Evolutionary conservation across 2,797 vertebrate species (phyloP).

Genomic region (Iguana delicatissima): DNA sequence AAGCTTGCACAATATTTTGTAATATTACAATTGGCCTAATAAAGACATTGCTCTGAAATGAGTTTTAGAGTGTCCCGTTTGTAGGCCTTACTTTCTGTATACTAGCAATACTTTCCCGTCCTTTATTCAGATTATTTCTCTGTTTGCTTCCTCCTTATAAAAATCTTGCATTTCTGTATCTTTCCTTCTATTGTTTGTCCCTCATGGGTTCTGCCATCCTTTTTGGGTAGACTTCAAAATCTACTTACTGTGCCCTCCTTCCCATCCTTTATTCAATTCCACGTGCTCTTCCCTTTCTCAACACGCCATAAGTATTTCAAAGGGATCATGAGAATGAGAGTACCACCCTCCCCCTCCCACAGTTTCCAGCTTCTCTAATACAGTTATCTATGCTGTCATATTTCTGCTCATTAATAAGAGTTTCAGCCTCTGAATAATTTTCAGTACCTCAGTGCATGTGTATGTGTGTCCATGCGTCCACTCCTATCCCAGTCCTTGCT

Average conservation of each 20-base stretch:
- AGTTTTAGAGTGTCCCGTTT: not conserved
- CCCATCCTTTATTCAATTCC: too few relatives aligned
- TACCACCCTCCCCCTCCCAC: too few relatives aligned
- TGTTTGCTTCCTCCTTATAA: not conserved
- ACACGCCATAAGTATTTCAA: not conserved
- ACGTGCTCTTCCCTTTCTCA: too few relatives aligned
- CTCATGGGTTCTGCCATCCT: not conserved
- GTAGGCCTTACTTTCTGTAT: not conserved
- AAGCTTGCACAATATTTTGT: not conserved
- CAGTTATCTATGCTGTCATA: not conserved
- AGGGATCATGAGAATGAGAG: not conserved
- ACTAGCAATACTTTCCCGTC: not conserved
- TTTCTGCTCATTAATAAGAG: not conserved
- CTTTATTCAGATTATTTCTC: not conserved
- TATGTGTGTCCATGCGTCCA: too few relatives aligned
- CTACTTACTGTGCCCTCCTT: not conserved
- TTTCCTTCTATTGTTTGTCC: not conserved
- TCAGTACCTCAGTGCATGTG: not conserved
- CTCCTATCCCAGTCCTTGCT: not conserved
- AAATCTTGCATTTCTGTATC: not conserved
- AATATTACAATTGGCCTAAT: not conserved
- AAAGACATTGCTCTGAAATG: not conserved
- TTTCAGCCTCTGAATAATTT: not conserved
- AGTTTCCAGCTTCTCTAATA: not conserved
- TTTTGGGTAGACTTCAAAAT: not conserved